Evolutionary conservation across 2,888 invertebrate species (phyloP), one percentile per base, ranked within the genome.

Genomic region (Megamerina dolium): DNA sequence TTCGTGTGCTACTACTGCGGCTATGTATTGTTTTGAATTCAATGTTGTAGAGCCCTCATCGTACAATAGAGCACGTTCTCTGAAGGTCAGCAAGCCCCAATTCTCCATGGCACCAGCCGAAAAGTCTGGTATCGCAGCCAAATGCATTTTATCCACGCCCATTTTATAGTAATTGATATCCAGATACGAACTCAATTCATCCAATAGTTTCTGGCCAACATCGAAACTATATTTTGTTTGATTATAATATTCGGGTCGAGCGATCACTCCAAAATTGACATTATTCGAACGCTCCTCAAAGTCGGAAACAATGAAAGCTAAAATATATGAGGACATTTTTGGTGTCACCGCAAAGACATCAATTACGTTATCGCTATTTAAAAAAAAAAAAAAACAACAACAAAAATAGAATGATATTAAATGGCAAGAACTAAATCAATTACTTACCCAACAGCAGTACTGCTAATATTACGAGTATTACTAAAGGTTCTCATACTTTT

Each of bases 71-170:
- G 78, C 77, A 0, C 81, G 78, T 62, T 88, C 87, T 42, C 83
- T 79, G 71, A 85, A 92, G 3, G 86, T 90, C 6, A 90, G 77
- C 18, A 92, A 73, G 6, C 91, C 92, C 90, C 91, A 92, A 64
- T 93, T 92, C 64, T 91, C 90, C 91, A 92, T 91, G 39, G 91
- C 91, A 32, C 87, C 87, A 50, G 85, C 82, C 35, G 78, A 77
- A 64, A 91, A 90, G 63, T 91, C 87, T 0, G 88, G 83, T 46
- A 93, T 77, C 2, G 88, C 90, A n/a, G 89, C 81, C 60, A 90
- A 81, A 60, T 91, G 86, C 67, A 90, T 76, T 64, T 90, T 90
- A 5, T 81, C 74, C 45, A 85, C 73, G 2, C 75, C 76, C 5
- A 73, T 67, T 0, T 62, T 59, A 45, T 76, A 76, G 54, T 79